Conservation (phyloP, 1,140 invertebrate genomes). For the Melipona quadrifasciata region DNA sequence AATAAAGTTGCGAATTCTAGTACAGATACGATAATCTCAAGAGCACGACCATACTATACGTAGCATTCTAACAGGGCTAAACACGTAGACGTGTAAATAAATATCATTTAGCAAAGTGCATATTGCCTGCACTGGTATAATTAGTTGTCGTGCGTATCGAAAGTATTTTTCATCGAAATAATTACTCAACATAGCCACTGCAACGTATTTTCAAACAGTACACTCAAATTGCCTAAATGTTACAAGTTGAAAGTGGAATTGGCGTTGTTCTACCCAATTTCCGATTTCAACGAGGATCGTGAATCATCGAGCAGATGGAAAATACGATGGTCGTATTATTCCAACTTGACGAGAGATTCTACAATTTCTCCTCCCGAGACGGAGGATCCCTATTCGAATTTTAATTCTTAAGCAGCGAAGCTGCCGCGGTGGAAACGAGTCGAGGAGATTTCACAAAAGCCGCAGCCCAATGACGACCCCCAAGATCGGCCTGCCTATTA, state of each 20-base stretch:
- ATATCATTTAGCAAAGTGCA: background rate
- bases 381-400: background rate
- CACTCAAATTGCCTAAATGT: too few relatives aligned
- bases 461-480: slow-evolving; percentile 1
- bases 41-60: background rate
- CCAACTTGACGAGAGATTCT: too few relatives aligned
- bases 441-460: slow-evolving; percentile 1
- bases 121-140: background rate
- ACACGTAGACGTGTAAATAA: background rate
- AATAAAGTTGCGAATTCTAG: background rate
- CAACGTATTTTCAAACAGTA: too few relatives aligned
- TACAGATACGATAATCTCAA: background rate
- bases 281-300: too few relatives aligned
- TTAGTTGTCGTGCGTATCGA: background rate
- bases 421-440: too few relatives aligned
- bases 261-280: too few relatives aligned
- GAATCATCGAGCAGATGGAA: background rate
- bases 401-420: background rate
- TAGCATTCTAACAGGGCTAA: background rate
- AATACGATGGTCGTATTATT: too few relatives aligned
- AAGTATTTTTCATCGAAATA: too few relatives aligned
- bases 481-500: slow-evolving; percentile 28
- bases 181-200: too few relatives aligned
- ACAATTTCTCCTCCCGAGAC: too few relatives aligned
- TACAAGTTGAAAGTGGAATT: too few relatives aligned